Conservation (phyloP, 2,888 invertebrate genomes). For the Brenthis hecate region DNA sequence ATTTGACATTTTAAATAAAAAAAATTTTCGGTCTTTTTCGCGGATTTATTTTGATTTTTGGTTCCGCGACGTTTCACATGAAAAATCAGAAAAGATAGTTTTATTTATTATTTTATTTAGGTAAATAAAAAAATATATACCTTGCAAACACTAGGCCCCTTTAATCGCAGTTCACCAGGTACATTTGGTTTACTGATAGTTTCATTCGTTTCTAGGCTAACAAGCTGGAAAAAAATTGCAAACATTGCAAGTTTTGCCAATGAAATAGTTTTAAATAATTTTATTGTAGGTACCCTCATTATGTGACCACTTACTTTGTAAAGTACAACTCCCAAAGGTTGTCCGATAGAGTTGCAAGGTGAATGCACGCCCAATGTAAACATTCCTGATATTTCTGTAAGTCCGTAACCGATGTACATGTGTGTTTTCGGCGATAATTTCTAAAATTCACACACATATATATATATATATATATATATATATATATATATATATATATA, state of each 20-base stretch:
- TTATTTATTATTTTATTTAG: too few relatives aligned
- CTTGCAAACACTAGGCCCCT: constrained; percentile 45
- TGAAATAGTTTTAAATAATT: constrained; percentile 16
- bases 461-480: too few relatives aligned
- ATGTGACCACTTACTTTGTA: background rate
- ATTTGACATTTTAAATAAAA: too few relatives aligned
- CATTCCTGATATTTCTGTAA: constrained; percentile 21
- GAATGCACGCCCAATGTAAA: background rate
- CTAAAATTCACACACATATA: constrained; percentile 17
- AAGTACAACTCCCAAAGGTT: constrained; percentile 8
- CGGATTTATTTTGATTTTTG: too few relatives aligned
- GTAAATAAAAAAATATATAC: constrained; percentile 9
- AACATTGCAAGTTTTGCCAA: background rate
- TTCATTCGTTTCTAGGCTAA: constrained; percentile 58
- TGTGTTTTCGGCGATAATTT: constrained; percentile 18
- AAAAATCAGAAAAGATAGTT: too few relatives aligned
- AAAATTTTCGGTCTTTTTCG: too few relatives aligned
- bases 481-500: too few relatives aligned
- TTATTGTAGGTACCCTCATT: constrained; percentile 10
- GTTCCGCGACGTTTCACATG: too few relatives aligned
- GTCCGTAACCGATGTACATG: constrained; percentile 27
- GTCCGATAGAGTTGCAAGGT: constrained; percentile 15
- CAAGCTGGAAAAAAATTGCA: constrained; percentile 52
- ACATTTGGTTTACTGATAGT: constrained; percentile 56
- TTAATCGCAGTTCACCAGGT: constrained; percentile 67